A percentile compares a stretch with the other conserved stretches of the same genome.
Evolutionary conservation across 2,113 vertebrate species (phyloP).

Genomic region (Cyphomyrus plagiostoma): DNA sequence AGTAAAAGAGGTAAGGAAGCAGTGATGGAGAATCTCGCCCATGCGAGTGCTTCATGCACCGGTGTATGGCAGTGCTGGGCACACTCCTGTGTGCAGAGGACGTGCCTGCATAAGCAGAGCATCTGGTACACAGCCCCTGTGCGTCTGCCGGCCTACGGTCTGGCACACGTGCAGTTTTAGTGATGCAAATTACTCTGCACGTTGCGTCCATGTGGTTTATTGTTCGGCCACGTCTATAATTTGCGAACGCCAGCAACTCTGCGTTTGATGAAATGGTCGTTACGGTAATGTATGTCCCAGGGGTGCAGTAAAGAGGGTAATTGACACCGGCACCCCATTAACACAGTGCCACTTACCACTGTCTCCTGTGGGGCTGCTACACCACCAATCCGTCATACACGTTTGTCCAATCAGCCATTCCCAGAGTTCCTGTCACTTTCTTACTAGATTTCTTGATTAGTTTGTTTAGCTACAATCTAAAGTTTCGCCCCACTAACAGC

Average conservation of each 20-base stretch:
- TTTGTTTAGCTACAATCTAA: conserved; percentile 2
- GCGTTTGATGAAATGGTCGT: conserved; percentile 57
- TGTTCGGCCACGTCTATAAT: conserved; percentile 39
- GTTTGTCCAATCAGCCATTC: conserved; percentile 43
- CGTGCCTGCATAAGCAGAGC: conserved; percentile 41
- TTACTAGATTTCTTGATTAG: conserved; percentile 37
- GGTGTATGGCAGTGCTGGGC: conserved; percentile 36
- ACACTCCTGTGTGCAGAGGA: conserved; percentile 37
- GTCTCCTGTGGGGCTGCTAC: conserved; percentile 50
- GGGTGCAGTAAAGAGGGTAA: conserved; percentile 37
- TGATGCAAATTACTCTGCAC: neutral
- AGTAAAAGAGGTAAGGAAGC: conserved; percentile 5
- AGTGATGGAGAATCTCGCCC: conserved; percentile 13
- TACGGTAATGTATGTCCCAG: conserved; percentile 61
- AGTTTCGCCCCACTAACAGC: neutral
- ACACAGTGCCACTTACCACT: conserved; percentile 52
- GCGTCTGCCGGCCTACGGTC: conserved; percentile 25
- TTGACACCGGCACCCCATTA: conserved; percentile 46
- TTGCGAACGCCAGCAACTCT: conserved; percentile 50
- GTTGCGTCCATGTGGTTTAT: conserved; percentile 23
- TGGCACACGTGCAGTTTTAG: conserved; percentile 15
- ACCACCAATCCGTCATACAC: conserved; percentile 41
- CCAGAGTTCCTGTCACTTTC: conserved; percentile 30
- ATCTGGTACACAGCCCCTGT: conserved; percentile 36
- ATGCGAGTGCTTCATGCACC: conserved; percentile 24